Conservation (phyloP, 2,888 invertebrate genomes). For the Brenthis hecate region DNA sequence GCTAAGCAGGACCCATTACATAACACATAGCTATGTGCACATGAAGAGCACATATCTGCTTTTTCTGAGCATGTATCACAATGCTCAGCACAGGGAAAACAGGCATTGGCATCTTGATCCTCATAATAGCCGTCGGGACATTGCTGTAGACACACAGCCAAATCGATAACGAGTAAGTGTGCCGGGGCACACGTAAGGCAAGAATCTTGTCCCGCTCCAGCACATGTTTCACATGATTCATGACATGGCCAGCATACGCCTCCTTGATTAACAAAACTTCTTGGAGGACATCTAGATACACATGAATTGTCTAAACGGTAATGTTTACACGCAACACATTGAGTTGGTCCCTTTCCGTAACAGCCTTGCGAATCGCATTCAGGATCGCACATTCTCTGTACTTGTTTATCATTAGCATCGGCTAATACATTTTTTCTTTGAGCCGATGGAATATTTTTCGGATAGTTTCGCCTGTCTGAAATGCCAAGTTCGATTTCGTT, state of each 20-base stretch:
- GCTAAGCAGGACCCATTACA: slow-evolving; percentile 92
- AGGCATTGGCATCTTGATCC: slow-evolving; percentile 89
- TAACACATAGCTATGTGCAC: slow-evolving; percentile 93
- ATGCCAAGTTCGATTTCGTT: slow-evolving; percentile 76
- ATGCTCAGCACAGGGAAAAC: slow-evolving; percentile 93
- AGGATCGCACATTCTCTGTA: slow-evolving; percentile 88
- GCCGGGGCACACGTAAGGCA: slow-evolving; percentile 93
- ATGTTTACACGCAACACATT: slow-evolving; percentile 92
- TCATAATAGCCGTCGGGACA: slow-evolving; percentile 95
- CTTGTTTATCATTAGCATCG: slow-evolving; percentile 83
- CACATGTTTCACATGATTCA: slow-evolving; percentile 94
- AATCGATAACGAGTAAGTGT: slow-evolving; percentile 90
- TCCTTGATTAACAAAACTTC: slow-evolving; percentile 91
- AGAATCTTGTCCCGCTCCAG: slow-evolving; percentile 92
- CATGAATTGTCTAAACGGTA: slow-evolving; percentile 92
- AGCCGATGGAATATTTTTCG: slow-evolving; percentile 85
- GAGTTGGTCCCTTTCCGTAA: slow-evolving; percentile 91
- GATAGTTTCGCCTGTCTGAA: slow-evolving; percentile 85
- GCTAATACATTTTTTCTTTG: slow-evolving; percentile 83
- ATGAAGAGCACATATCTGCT: slow-evolving; percentile 92
- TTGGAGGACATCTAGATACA: slow-evolving; percentile 91
- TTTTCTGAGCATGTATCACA: slow-evolving; percentile 93
- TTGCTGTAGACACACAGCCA: slow-evolving; percentile 92
- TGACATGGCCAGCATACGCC: slow-evolving; percentile 94
- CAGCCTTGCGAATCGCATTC: slow-evolving; percentile 91